A percentile compares a stretch with the other conserved stretches of the same genome.
Evolutionary conservation across 2,888 invertebrate genomes (phyloP).

Genomic region (Tinea trinotella): DNA sequence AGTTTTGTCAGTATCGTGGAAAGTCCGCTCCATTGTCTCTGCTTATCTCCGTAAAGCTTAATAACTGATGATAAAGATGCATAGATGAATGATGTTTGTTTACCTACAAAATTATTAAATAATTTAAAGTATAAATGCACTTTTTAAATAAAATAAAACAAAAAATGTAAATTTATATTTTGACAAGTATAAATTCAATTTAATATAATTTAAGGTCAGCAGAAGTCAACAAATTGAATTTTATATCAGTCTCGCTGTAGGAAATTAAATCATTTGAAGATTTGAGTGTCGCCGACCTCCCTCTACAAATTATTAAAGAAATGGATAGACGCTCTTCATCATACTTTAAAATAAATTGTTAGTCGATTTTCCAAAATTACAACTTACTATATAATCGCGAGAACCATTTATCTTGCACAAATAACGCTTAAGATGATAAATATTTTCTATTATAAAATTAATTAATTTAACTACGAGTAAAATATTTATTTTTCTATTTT

Average conservation of each 20-base stretch:
- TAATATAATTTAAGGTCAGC: slow-evolving; percentile 10
- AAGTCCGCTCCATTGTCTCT: no score
- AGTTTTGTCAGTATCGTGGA: no score
- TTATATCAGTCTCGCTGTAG: slow-evolving; percentile 16
- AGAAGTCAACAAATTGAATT: slow-evolving; percentile 18
- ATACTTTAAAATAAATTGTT: slow-evolving; percentile 14
- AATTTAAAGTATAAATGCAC: no score
- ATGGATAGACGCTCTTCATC: slow-evolving; percentile 12
- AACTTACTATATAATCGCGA: neutral
- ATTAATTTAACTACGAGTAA: no score
- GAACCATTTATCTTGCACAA: neutral
- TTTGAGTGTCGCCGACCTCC: slow-evolving; percentile 14
- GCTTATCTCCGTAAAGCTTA: no score
- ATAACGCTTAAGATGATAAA: neutral
- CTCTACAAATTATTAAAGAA: slow-evolving; percentile 9
- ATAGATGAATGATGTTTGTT: no score
- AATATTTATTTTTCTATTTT: no score
- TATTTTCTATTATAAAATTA: neutral
- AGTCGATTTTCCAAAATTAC: neutral
- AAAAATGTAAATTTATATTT: no score
- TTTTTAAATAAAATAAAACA: no score
- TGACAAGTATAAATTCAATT: neutral
- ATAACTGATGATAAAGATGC: no score
- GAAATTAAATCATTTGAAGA: slow-evolving; percentile 17
- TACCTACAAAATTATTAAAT: no score